phyloP scores from a whole-genome alignment of 2,113 vertebrate species.

The Laticauda laticaudata region DNA sequence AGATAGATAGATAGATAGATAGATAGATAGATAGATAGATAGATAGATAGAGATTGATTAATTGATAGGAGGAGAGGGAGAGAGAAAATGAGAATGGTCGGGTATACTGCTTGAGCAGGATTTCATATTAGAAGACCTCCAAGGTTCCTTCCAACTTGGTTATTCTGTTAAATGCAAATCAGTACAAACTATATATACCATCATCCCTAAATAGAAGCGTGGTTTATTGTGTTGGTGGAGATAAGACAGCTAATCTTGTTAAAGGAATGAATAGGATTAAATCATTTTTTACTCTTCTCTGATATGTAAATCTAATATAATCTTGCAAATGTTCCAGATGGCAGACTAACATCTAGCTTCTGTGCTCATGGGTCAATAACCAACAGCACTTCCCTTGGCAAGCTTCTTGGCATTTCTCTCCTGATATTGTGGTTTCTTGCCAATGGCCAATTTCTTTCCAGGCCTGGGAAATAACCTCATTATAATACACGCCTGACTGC shows the following conservation, averaged over 20 bases:
- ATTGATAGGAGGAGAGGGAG: no score
- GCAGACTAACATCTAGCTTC: slow-evolving; percentile 31
- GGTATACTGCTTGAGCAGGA: background rate
- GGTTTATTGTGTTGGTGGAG: background rate
- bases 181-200: background rate
- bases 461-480: background rate
- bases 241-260: slow-evolving; percentile 1
- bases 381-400: slow-evolving; percentile 31
- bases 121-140: background rate
- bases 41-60: background rate
- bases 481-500: slow-evolving; percentile 5
- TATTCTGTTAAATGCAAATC: background rate
- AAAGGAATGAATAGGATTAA: slow-evolving; percentile 42
- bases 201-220: background rate
- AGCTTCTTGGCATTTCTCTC: background rate
- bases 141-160: background rate
- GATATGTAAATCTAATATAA: slow-evolving; percentile 46
- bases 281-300: background rate
- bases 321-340: slow-evolving; percentile 39
- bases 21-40: background rate
- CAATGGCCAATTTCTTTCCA: slow-evolving; percentile 26
- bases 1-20: background rate
- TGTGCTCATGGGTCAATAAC: background rate
- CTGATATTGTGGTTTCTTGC: slow-evolving; percentile 5
- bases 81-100: background rate